phyloP scores from a whole-genome alignment of 1,140 invertebrate species.

The Aleiodes sp. region DNA sequence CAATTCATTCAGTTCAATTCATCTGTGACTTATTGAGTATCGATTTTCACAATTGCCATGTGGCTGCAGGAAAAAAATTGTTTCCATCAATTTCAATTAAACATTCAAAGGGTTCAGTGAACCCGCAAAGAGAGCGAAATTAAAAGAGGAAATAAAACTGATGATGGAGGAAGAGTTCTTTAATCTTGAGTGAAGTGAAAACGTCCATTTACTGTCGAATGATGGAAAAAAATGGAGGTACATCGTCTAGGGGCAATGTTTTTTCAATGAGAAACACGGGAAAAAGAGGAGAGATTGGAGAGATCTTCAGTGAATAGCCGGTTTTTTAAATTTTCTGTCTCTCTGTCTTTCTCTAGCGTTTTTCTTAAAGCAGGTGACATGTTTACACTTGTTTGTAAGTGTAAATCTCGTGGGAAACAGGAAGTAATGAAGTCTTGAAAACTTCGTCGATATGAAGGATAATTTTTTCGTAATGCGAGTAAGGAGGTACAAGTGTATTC shows the following conservation, averaged over 20 bases:
- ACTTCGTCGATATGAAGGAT: no score
- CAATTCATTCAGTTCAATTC: not conserved
- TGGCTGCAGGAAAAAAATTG: no score
- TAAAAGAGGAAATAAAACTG: not conserved
- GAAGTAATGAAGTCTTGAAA: not conserved
- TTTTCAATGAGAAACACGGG: conserved; percentile 35
- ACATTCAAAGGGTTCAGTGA: no score
- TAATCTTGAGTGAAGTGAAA: not conserved
- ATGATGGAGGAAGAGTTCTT: not conserved
- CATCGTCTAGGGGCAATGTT: conserved; percentile 10
- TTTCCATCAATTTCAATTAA: no score
- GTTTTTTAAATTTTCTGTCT: no score
- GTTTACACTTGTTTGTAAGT: conserved; percentile 36
- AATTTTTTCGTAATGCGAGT: not conserved
- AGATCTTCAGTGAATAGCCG: conserved; percentile 57
- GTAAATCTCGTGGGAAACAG: not conserved
- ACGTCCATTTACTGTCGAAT: not conserved
- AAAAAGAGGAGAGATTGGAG: conserved; percentile 31
- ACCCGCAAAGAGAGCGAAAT: no score
- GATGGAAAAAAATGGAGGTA: not conserved
- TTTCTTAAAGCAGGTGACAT: conserved; percentile 48
- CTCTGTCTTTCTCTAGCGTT: not conserved
- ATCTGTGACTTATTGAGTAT: not conserved
- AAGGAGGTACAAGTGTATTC: no score
- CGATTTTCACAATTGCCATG: no score